Base-by-base conservation (phyloP, 2,113 vertebrate species). In the Mastomys natalensis region DNA sequence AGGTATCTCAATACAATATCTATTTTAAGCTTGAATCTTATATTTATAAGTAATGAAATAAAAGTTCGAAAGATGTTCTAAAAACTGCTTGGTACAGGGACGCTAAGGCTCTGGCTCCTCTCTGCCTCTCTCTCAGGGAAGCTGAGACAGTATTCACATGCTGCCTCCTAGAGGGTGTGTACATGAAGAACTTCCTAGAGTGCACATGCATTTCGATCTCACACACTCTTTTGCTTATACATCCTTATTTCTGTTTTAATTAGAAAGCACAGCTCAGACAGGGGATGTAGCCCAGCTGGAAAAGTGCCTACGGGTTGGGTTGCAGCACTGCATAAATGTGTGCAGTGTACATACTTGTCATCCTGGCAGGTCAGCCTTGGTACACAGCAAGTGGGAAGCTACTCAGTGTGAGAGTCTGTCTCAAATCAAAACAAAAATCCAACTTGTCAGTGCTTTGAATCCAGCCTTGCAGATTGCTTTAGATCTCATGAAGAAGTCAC, bases 1-100 rank as follows among this genome's bases (percentile, higher is more conserved):
- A 16, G 31, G 8, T 9, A 81, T 37, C 92, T 84, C 95, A 94
- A 96, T 80, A 87, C 43, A 87, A 87, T 95, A 84, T 96, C 86
- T 95, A 93, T 96, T 93, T 90, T 53, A 88, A 76, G 40, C 34
- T 62, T 48, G 72, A 55, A 10, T 93, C 37, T 96, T n/a, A 5
- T 58, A 82, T 87, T 87, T 58, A 22, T 89, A 60, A 87, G 90
- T 66, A 45, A 22, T 68, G 76, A 70, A 93, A 80, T 60, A 91
- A 53, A 31, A 58, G 60, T 81, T 31, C 48, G 70, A 51, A 89
- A 76, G 37, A 48, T 68, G 1, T 78, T 55, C 58, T 81, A 73
- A 48, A 62, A 37, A 77, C n/a, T 87, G 21, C 29, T 78, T 5
- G 0, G 16, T 66, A 60, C 29, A 31, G 55, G 84, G 16, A 43